Percentiles rank a stretch among this genome's conserved stretches.
Evolutionary conservation across 2,888 invertebrate species (phyloP).

Genomic region (Oeneis ivallda): DNA sequence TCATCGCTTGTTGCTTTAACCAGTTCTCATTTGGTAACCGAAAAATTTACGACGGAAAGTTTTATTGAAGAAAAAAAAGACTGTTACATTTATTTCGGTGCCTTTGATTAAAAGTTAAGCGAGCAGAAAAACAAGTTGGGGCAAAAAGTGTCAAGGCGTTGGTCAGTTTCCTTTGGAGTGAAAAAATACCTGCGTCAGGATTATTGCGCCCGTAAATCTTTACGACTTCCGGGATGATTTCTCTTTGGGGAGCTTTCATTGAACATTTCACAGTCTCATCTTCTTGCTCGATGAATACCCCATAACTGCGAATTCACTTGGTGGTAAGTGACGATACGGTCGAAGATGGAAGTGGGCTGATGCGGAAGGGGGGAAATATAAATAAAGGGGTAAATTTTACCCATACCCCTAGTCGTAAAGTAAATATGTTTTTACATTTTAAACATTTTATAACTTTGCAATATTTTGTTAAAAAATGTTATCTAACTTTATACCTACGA

Average conservation of each 20-base stretch:
- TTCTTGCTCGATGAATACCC: neutral
- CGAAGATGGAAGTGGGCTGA: too few relatives aligned
- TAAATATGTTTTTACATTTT: too few relatives aligned
- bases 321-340: too few relatives aligned
- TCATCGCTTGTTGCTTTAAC: conserved; percentile 17
- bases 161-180: conserved; percentile 58
- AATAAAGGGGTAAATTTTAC: too few relatives aligned
- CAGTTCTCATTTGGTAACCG: conserved; percentile 23
- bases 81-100: conserved; percentile 42
- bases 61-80: conserved; percentile 38
- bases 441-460: too few relatives aligned
- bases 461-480: neutral
- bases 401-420: too few relatives aligned
- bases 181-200: conserved; percentile 72
- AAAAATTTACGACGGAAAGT: conserved; percentile 35
- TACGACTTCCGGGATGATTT: conserved; percentile 69
- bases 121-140: conserved; percentile 47
- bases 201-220: conserved; percentile 73
- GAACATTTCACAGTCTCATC: conserved; percentile 10
- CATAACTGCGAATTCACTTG: too few relatives aligned
- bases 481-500: neutral
- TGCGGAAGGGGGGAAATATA: too few relatives aligned
- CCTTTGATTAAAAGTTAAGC: conserved; percentile 43
- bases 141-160: conserved; percentile 51
- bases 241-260: conserved; percentile 57